Conservation (phyloP, 1,140 invertebrate genomes). For the Lethocerus indicus region DNA sequence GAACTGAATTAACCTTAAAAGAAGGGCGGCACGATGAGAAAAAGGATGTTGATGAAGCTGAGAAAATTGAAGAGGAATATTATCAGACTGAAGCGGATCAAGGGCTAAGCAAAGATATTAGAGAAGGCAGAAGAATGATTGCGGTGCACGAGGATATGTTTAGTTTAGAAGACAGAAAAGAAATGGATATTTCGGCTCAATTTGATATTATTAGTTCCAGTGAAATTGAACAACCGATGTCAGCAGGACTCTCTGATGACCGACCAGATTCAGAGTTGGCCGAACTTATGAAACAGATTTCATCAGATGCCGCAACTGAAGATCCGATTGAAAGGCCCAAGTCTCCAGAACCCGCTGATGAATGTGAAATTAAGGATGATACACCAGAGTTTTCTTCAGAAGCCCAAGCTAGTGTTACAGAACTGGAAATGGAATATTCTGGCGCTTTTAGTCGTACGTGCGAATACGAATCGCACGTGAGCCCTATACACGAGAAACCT, state of each 20-base stretch:
- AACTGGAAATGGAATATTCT: slow-evolving; percentile 20
- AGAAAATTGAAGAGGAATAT: slow-evolving; percentile 22
- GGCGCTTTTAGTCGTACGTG: slow-evolving; percentile 18
- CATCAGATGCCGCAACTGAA: slow-evolving; percentile 22
- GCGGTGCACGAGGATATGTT: slow-evolving; percentile 18
- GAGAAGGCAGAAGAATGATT: slow-evolving; percentile 18
- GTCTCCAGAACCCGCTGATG: slow-evolving; percentile 29
- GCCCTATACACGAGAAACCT: slow-evolving; percentile 19
- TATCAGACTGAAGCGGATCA: slow-evolving; percentile 27
- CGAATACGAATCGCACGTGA: slow-evolving; percentile 20
- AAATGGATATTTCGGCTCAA: no score
- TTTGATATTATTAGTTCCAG: no score
- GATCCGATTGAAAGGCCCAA: slow-evolving; percentile 30
- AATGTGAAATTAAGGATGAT: slow-evolving; percentile 24
- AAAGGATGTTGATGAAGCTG: slow-evolving; percentile 27
- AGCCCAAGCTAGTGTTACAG: slow-evolving; percentile 20
- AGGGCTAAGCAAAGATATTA: slow-evolving; percentile 22
- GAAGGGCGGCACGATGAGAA: slow-evolving; percentile 26
- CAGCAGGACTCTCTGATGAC: slow-evolving; percentile 25
- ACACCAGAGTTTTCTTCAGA: slow-evolving; percentile 22
- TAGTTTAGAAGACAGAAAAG: slow-evolving; percentile 16
- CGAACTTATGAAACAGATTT: slow-evolving; percentile 23
- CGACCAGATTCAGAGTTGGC: slow-evolving; percentile 26
- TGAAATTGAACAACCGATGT: slow-evolving; percentile 22
- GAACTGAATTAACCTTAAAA: slow-evolving; percentile 25